Evolutionary conservation across 2,113 vertebrate species (phyloP), one percentile per base, ranked within the genome.

Genomic region (Paralichthys olivaceus): DNA sequence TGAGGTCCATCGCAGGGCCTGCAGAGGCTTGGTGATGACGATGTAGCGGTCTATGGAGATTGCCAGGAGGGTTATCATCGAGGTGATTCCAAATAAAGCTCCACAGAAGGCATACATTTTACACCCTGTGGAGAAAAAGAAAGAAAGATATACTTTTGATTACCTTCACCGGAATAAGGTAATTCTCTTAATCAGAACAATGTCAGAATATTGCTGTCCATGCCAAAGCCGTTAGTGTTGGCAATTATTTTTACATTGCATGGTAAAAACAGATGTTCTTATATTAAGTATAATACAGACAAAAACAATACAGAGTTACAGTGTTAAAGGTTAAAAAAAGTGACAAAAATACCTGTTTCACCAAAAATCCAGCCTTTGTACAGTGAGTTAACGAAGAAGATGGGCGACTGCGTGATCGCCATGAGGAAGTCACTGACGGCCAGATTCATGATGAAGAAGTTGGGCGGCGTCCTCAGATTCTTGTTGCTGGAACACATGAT

Each of bases 31-130:
- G 14, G 96, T 98, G 93, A 99, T 98, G 84, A 96, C 97, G 80
- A 98, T 93, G 69, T 98, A 98, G 75, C 97, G 96, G 90, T 98
- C 97, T 77, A 97, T 72, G 62, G 97, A 96, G 85, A 98, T 98
- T 74, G 95, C 96, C 71, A 91, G 94, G 86, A 98, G 94, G 84
- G 96, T 98, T 34, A 97, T 97, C 97, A 98, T 98, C 76, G 97
- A 99, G 57, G 96, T 91, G 83, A 98, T 96, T 80, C 97, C 97
- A 85, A 98, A 98, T 61, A 98, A 92, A 74, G 97, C 96, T 15
- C 97, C 96, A 20, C 96, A 98, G 94, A 99, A 99, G 59, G 96
- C 97, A 37, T 98, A 98, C 77, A 97, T 92, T 91, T 98, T 96
- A 79, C 97, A 98, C 62, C 96, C 97, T 98, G 92, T 64, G 55